phyloP scores from a whole-genome alignment of 1,140 invertebrate species.

The Octopus bimaculoides region DNA sequence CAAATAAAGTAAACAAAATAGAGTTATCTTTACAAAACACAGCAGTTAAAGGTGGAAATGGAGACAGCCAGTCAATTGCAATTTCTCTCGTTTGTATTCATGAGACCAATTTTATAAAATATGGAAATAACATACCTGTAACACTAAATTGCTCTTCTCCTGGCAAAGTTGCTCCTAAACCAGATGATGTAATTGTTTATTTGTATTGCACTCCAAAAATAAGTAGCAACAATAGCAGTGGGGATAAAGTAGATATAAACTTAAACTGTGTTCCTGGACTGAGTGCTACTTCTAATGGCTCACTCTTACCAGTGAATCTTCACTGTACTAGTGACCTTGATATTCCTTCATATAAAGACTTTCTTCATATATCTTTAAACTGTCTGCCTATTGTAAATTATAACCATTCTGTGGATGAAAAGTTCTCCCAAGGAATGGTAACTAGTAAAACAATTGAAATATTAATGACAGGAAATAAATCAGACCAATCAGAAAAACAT shows the following conservation, averaged over 20 bases:
- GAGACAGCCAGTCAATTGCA: neutral
- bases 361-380: neutral
- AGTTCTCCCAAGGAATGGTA: neutral
- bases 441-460: neutral
- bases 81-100: slow-evolving; percentile 3
- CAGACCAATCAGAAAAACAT: neutral
- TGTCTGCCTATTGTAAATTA: neutral
- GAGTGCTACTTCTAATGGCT: neutral
- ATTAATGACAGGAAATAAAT: neutral
- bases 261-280: slow-evolving; percentile 2
- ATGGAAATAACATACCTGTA: neutral
- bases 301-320: neutral
- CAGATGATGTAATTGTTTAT: neutral
- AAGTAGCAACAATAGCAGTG: neutral
- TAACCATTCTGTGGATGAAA: neutral
- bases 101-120: neutral
- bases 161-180: neutral
- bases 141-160: neutral
- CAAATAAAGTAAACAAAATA: slow-evolving; percentile 3
- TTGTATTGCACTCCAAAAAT: neutral
- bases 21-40: neutral
- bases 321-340: neutral
- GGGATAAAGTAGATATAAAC: neutral
- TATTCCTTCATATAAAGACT: neutral
- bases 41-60: neutral